Base-by-base conservation (phyloP, 2,113 vertebrate species). In the Gracilinanus agilis region DNA sequence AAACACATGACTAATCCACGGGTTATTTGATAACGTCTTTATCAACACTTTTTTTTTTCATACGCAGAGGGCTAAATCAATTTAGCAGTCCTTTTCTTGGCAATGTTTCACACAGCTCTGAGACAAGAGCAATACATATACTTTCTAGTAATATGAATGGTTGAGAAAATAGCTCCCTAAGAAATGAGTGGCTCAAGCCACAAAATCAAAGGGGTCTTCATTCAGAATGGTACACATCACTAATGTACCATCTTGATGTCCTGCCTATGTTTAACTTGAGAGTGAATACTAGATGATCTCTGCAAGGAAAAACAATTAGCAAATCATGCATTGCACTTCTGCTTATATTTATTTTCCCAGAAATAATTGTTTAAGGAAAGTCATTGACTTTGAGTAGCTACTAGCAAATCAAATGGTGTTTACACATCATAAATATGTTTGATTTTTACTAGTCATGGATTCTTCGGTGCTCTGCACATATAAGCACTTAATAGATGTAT, bases 1-100 rank as follows among this genome's bases (percentile, higher is more conserved):
- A 97, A 93, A 97, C n/a, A 94, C 92, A 93, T 29, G 53, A 44
- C 95, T n/a, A 92, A 96, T n/a, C 58, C 91, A 56, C 93, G 12
- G 53, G 24, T 92, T 95, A 95, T 25, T 90, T 55, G 25, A 92
- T 91, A 88, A 94, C 24, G 96, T 54, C 53, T 95, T 92, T 95
- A 97, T 94, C n/a, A 88, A 67, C n/a, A 88, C 93, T 40, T n/a
- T 88, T 91, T 93, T 75, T 53, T 96, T 67, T 92, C 83, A 92
- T 54, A 89, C 44, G 53, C 23, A 92, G 9, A 67, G 44, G 53
- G 9, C 13, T 55, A 94, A 94, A 83, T 94, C 34, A 92, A 54
- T 92, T 97, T 97, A 90, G 94, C 0, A 54, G 3, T 55, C 34
- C 29, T 34, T 56, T 94, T 49, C 53, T 96, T 93, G 61, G n/a